Base-by-base conservation (phyloP, 2,888 invertebrate genomes). In the Atethmia centrago region DNA sequence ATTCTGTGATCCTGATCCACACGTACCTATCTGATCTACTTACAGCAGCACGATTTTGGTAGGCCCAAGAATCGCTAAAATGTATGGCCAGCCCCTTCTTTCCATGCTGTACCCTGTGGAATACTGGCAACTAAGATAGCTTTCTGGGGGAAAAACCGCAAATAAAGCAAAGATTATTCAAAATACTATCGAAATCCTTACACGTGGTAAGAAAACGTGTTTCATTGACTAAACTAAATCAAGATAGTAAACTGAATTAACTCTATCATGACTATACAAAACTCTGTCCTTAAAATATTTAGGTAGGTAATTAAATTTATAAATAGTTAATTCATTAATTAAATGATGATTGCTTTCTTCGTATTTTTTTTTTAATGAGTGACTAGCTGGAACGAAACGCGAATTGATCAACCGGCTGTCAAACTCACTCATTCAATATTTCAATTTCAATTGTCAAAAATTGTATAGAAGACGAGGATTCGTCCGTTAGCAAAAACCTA, bases 401-500 rank as follows among this genome's bases (percentile, higher is more conserved):
- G 8, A 0, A 8, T 25, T 14, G 45, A 42, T 42, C 28, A 4
- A 47, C 77, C 77, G 81, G 77, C 69, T 78, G 77, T 56, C 69
- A 68, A 47, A 69, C 12, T 47, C 21, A 4, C n/a, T n/a, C n/a
- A n/a, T n/a, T n/a, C n/a, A n/a, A n/a, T n/a, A n/a, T n/a, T n/a
- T n/a, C n/a, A n/a, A n/a, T n/a, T 25, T 58, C 25, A 49, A 25
- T 9, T 59, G 78, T 65, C 74, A 74, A 42, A 56, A 42, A 62
- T 62, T 72, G 25, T 31, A 25, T n/a, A n/a, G n/a, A 69, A 55
- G 47, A 64, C 63, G 56, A 21, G 21, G 47, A 47, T 68, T 49
- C 14, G 73, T 76, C 82, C 66, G 79, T 79, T 79, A 77, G 0
- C 47, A 65, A 74, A 64, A 31, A 56, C 31, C 4, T 4, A 10